These are phyloP conservation scores for Puma concolor DNA, from an alignment of 2,113 vertebrate species.

Conservation along the genomic window DNA sequence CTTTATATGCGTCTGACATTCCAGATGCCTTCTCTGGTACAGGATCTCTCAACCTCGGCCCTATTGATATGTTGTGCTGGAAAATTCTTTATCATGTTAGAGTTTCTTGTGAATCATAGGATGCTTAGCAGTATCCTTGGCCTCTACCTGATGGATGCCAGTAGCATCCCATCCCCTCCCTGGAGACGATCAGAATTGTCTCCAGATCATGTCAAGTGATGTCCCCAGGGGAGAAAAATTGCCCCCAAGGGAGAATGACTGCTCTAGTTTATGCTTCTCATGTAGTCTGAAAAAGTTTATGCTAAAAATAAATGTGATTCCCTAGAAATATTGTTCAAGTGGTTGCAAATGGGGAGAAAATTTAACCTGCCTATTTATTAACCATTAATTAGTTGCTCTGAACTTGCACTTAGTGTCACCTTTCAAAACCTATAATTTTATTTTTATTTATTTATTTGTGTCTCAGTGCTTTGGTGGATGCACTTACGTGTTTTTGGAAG, in stretches of 20 bases:
- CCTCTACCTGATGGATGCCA: neutral
- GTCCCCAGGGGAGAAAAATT: neutral
- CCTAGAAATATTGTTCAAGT: neutral
- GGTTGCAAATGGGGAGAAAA: neutral
- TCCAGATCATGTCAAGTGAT: neutral
- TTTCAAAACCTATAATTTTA: neutral
- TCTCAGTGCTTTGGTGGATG: neutral
- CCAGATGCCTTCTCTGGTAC: neutral
- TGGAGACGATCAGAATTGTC: neutral
- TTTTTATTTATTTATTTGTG: neutral
- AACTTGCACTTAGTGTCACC: neutral
- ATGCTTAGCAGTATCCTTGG: no score
- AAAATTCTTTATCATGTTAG: neutral
- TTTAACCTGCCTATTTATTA: neutral
- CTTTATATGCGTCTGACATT: neutral
- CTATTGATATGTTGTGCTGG: neutral
- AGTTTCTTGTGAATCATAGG: neutral
- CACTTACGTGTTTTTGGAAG: neutral
- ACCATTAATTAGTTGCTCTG: neutral
- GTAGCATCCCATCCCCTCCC: no score
- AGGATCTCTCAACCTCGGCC: neutral
- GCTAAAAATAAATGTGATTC: neutral
- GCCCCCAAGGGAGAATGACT: neutral
- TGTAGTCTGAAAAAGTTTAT: neutral
- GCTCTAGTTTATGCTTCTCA: neutral